Evolutionary conservation across 1,140 invertebrate genomes (phyloP).

Genomic region (Diabrotica virgifera): DNA sequence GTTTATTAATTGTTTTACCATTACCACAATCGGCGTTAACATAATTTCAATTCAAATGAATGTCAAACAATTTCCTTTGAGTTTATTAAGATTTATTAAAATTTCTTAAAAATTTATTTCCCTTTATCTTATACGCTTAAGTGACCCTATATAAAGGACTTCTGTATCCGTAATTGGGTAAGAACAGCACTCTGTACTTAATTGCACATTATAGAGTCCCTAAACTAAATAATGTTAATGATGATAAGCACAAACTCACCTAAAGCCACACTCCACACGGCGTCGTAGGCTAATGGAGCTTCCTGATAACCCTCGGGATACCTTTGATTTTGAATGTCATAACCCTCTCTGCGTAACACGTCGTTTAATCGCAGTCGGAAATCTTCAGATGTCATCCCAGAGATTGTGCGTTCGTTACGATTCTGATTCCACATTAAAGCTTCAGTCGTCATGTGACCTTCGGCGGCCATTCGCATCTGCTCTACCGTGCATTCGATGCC

Average conservation of each 20-base stretch:
- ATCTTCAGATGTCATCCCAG: slow-evolving; percentile 83
- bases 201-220: no score
- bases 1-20: no score
- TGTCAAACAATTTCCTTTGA: no score
- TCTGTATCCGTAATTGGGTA: no score
- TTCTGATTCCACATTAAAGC: slow-evolving; percentile 98
- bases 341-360: slow-evolving; percentile 71
- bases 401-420: slow-evolving; percentile 81
- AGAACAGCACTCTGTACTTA: no score
- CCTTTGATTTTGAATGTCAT: slow-evolving; percentile 75
- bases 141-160: no score
- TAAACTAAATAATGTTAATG: not conserved
- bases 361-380: slow-evolving; percentile 76
- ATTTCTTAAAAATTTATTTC: no score
- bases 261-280: slow-evolving; percentile 95
- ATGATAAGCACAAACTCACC: slow-evolving; percentile 53
- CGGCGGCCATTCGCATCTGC: slow-evolving; percentile 89
- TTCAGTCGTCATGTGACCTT: slow-evolving; percentile 97
- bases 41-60: no score
- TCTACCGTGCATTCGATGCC: slow-evolving; percentile 89
- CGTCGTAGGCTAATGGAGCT: slow-evolving; percentile 97
- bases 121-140: no score
- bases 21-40: no score
- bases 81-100: no score
- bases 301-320: slow-evolving; percentile 96